Evolutionary conservation across 1,140 invertebrate species (phyloP).

Genomic region (Leptopilina boulardi): DNA sequence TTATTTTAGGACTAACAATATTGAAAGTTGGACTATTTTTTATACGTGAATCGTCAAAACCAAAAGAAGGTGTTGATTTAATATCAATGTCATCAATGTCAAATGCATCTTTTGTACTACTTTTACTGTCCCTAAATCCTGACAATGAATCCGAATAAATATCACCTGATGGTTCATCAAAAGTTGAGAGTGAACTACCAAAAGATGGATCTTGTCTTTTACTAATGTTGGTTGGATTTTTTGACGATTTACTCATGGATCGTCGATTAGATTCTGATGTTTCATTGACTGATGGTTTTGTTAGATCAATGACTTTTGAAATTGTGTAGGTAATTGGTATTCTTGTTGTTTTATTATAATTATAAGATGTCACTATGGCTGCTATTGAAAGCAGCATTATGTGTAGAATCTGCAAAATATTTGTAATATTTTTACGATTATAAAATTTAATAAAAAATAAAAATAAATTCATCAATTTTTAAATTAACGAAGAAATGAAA

Average conservation of each 20-base stretch:
- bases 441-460: background rate
- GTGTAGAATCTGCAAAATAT: conserved; percentile 43
- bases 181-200: background rate
- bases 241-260: background rate
- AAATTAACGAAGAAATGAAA: too few species aligned
- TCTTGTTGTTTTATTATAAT: background rate
- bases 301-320: background rate
- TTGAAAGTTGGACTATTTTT: background rate
- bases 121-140: background rate
- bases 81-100: background rate
- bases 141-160: background rate
- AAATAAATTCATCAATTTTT: background rate
- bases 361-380: background rate
- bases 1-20: background rate
- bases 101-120: background rate
- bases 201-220: conserved; percentile 15
- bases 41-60: background rate
- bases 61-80: background rate
- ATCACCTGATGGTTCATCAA: background rate
- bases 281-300: background rate
- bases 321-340: background rate
- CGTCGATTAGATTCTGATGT: background rate
- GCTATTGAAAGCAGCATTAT: conserved; percentile 38
- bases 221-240: background rate
- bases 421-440: background rate